Conservation (phyloP, 2,888 invertebrate species). For the Zaprionus obscuricornis region DNA sequence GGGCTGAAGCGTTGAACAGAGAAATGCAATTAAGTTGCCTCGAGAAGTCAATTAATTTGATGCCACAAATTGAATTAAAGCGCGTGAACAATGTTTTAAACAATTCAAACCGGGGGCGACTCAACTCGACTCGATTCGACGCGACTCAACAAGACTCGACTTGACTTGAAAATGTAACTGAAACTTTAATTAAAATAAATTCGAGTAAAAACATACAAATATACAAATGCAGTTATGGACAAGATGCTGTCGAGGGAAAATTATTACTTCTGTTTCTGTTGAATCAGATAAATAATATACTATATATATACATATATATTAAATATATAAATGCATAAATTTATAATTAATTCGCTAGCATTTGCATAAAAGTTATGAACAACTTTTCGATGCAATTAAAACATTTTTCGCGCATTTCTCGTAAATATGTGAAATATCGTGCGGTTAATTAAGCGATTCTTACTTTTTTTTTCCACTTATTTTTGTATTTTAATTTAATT, state of each 20-base stretch:
- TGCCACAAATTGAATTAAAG: conserved; percentile 73
- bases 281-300: neutral
- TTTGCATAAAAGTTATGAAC: conserved; percentile 41
- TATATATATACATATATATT: neutral
- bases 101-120: conserved; percentile 2
- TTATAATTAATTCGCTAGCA: conserved; percentile 30
- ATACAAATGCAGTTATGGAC: too few relatives aligned
- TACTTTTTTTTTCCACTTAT: neutral
- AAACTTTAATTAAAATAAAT: neutral
- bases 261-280: neutral
- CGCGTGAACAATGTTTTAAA: conserved; percentile 56
- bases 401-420: conserved; percentile 13
- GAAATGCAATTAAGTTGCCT: conserved; percentile 73
- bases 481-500: conserved; percentile 5
- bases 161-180: too few relatives aligned
- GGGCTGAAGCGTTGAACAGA: conserved; percentile 62
- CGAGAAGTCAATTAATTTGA: conserved; percentile 62
- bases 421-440: conserved; percentile 21
- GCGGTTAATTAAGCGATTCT: conserved; percentile 34
- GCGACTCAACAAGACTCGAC: too few relatives aligned
- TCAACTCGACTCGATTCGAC: too few relatives aligned
- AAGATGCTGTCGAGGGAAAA: neutral
- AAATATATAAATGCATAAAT: neutral
- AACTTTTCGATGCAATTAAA: conserved; percentile 50
- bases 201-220: too few relatives aligned